These are phyloP conservation scores for pig (Sus scrofa) DNA, from an alignment of 2,113 vertebrate genomes.

Conservation along the genomic window DNA sequence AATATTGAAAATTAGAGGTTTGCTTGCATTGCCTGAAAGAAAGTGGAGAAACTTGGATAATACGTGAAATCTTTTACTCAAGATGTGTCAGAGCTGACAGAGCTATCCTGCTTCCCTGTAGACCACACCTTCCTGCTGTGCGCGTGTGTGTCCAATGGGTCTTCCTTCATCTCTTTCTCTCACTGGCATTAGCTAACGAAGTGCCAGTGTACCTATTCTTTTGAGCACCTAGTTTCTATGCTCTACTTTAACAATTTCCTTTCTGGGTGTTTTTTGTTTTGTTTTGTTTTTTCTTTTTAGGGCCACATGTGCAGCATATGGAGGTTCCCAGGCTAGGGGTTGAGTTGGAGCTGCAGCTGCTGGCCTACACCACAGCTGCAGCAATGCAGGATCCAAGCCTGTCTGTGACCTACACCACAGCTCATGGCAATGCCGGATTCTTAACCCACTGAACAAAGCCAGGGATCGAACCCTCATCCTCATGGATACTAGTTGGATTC, in stretches of 20 bases:
- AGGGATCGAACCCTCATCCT: no score
- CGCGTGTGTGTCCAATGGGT: neutral
- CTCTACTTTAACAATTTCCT: neutral
- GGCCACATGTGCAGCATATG: no score
- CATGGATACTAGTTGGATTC: no score
- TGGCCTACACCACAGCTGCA: no score
- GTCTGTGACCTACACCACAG: no score
- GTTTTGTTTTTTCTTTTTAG: no score
- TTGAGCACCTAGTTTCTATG: neutral
- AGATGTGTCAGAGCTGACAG: neutral
- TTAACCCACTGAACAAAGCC: no score
- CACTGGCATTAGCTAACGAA: neutral
- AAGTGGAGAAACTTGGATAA: neutral
- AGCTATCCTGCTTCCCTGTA: neutral
- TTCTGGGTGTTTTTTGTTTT: neutral
- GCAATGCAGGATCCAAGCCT: no score
- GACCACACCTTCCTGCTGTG: neutral
- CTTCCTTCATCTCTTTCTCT: neutral
- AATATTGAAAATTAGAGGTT: neutral
- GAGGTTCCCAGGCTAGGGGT: no score
- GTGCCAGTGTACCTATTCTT: neutral
- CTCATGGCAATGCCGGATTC: no score
- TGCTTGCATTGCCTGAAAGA: neutral
- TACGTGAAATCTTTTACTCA: slow-evolving; percentile 39
- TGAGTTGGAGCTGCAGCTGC: no score